These are phyloP conservation scores for Lasioglossum zephyrum DNA, from an alignment of 2,888 invertebrate genomes.

Conservation along the genomic window DNA sequence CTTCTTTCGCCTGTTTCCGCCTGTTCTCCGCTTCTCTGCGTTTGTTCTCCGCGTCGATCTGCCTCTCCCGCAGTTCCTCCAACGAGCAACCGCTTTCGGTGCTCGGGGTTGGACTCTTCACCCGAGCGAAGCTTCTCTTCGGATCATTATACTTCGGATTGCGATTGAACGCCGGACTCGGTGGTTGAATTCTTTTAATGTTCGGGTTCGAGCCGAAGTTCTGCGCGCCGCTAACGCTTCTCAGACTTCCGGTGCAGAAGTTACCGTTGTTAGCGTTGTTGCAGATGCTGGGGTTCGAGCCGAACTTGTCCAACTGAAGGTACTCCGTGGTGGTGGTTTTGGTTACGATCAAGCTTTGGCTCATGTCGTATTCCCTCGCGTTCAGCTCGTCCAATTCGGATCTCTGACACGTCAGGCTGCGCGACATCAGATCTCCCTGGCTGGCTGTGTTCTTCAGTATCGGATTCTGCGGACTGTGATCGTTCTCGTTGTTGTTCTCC, in stretches of 20 bases:
- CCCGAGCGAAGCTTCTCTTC: slow-evolving; percentile 69
- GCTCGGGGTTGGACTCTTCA: slow-evolving; percentile 79
- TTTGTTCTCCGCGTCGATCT: slow-evolving; percentile 82
- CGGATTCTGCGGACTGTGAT: slow-evolving; percentile 12
- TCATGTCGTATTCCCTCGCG: slow-evolving; percentile 81
- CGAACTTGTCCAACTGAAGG: slow-evolving; percentile 79
- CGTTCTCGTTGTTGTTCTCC: slow-evolving; percentile 74
- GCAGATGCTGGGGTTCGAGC: slow-evolving; percentile 77
- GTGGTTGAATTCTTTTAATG: slow-evolving; percentile 82
- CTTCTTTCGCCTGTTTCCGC: slow-evolving; percentile 85
- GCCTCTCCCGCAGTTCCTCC: slow-evolving; percentile 83
- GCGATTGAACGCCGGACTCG: slow-evolving; percentile 86
- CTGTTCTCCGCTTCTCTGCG: slow-evolving; percentile 80
- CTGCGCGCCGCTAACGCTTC: slow-evolving; percentile 49
- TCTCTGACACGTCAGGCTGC: slow-evolving; percentile 77
- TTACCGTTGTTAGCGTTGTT: slow-evolving; percentile 45
- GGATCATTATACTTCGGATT: slow-evolving; percentile 83
- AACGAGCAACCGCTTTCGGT: slow-evolving; percentile 81
- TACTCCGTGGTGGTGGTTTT: slow-evolving; percentile 82
- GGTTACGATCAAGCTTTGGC: slow-evolving; percentile 82
- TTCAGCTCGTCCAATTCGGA: slow-evolving; percentile 75
- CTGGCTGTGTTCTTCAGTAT: slow-evolving; percentile 46
- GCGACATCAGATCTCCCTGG: slow-evolving; percentile 76
- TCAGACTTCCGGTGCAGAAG: slow-evolving; percentile 35
- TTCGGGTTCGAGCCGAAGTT: slow-evolving; percentile 75